phyloP scores from a whole-genome alignment of 2,113 vertebrate genomes.

The Tychaedon coryphoeus region DNA sequence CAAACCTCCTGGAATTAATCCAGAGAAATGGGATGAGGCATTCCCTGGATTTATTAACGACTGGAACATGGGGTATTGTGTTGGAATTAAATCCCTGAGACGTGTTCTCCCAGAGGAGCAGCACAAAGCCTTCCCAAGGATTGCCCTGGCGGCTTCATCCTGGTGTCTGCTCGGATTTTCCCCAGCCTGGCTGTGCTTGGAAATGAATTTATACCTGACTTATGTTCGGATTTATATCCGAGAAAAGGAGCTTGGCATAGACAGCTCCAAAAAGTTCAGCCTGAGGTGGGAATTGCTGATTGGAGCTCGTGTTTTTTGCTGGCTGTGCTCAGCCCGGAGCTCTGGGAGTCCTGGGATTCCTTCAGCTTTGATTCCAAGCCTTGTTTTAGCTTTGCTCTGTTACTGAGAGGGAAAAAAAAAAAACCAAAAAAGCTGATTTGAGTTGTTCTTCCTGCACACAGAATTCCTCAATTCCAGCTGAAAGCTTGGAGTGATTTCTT shows the following conservation, averaged over 20 bases:
- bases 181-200: background rate
- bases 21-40: background rate
- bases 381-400: background rate
- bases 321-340: background rate
- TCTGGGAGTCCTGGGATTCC: background rate
- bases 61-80: accelerated
- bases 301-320: background rate
- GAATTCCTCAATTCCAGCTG: background rate
- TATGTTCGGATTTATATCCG: accelerated
- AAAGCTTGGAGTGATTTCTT: background rate
- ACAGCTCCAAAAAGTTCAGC: background rate
- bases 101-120: background rate
- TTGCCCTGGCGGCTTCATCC: background rate
- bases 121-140: background rate
- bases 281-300: background rate
- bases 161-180: background rate
- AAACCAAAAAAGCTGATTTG: background rate
- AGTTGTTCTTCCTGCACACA: background rate
- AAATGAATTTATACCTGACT: background rate
- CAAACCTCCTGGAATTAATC: background rate
- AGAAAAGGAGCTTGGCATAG: background rate
- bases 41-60: background rate
- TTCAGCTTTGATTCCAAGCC: background rate
- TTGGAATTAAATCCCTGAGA: background rate
- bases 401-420: background rate